A percentile compares a stretch with the other conserved stretches of the same genome.
phyloP scores from a whole-genome alignment of 2,113 vertebrate species.

The Miniopterus natalensis region DNA sequence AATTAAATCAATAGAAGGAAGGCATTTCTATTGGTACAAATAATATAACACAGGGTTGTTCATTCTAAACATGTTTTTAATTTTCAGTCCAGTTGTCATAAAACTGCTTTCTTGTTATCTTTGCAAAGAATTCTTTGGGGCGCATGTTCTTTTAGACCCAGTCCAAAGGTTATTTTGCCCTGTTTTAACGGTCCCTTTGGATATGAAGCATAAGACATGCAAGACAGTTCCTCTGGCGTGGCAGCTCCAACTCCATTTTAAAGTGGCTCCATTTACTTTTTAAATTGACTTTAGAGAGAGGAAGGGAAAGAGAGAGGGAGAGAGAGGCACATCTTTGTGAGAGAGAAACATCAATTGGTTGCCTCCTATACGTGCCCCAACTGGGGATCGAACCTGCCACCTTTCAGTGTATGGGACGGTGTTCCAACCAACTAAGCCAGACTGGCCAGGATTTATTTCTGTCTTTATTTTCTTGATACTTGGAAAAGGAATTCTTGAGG shows the following conservation, averaged over 20 bases:
- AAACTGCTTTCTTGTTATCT: not conserved
- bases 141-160: not conserved
- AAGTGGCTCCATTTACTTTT: not conserved
- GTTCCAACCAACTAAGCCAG: not conserved
- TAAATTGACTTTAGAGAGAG: too few species aligned
- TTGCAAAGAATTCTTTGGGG: not conserved
- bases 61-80: not conserved
- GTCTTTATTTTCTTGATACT: not conserved
- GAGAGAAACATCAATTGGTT: too few species aligned
- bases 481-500: not conserved
- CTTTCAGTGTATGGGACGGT: not conserved
- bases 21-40: not conserved
- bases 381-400: not conserved
- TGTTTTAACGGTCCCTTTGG: not conserved
- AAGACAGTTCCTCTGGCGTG: not conserved
- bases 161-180: not conserved
- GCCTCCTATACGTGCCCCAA: not conserved
- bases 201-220: not conserved
- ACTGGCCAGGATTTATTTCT: not conserved
- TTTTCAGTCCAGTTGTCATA: not conserved
- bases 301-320: too few species aligned
- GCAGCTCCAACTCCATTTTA: not conserved
- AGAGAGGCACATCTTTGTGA: too few species aligned
- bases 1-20: not conserved
- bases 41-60: not conserved